Conservation (phyloP, 2,797 vertebrate species). For the Erpetoichthys calabaricus region DNA sequence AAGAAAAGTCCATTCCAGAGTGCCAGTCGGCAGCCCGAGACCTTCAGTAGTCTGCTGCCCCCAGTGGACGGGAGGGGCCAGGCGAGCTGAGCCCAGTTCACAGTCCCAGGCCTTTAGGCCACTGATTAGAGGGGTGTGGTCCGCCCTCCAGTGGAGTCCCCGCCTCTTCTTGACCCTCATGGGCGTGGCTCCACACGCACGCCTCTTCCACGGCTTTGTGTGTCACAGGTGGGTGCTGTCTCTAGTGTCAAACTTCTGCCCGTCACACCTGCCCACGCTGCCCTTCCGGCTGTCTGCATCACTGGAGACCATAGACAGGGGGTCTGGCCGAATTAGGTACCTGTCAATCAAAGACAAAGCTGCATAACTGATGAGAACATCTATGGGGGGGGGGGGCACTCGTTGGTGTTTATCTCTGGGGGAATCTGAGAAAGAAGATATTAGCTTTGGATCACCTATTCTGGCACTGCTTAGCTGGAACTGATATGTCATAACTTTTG, state of each 20-base stretch:
- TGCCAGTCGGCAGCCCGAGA: neutral
- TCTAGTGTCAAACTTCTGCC: conserved; percentile 50
- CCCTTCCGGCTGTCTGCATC: conserved; percentile 48
- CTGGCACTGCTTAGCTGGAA: no score
- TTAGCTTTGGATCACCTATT: no score
- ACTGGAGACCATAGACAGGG: conserved; percentile 56
- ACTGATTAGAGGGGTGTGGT: neutral
- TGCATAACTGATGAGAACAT: no score
- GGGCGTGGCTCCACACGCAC: neutral
- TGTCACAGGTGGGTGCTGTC: conserved; percentile 64
- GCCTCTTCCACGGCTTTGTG: no score
- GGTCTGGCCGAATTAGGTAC: conserved; percentile 66
- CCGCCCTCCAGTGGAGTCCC: neutral
- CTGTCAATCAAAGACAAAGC: conserved; percentile 24
- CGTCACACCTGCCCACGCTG: conserved; percentile 43
- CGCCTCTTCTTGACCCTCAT: neutral
- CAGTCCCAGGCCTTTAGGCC: neutral
- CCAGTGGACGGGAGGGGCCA: neutral
- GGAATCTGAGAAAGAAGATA: no score
- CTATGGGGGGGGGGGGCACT: no score
- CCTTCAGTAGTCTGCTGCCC: neutral
- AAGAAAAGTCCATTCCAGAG: no score
- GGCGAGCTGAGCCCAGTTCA: neutral
- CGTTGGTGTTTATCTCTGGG: no score
- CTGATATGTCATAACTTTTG: no score